These are phyloP conservation scores for Batillaria attramentaria DNA, from an alignment of 1,140 invertebrate genomes.

Conservation along the genomic window DNA sequence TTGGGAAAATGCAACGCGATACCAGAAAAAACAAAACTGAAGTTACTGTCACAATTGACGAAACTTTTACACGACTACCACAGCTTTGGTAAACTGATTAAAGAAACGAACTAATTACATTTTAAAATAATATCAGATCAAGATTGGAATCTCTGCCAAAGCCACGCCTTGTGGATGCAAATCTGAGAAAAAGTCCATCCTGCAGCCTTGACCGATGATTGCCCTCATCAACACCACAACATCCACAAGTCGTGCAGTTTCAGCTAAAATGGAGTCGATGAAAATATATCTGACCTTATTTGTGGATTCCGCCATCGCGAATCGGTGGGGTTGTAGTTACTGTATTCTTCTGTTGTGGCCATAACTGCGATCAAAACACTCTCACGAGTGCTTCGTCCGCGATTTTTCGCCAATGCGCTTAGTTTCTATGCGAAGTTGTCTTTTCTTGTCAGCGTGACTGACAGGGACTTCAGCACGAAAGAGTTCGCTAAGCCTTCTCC, in stretches of 20 bases:
- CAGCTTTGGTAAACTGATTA: no score
- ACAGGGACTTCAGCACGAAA: not conserved
- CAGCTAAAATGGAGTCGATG: not conserved
- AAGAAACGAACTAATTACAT: not conserved
- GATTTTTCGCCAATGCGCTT: conserved; percentile 1
- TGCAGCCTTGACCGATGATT: not conserved
- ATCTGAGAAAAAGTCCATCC: not conserved
- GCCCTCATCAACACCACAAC: no score
- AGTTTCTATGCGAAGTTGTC: conserved; percentile 18
- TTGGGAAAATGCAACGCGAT: no score
- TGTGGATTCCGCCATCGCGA: conserved; percentile 1
- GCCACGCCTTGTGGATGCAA: not conserved
- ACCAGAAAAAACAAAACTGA: no score
- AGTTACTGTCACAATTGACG: no score
- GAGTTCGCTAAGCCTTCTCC: not conserved
- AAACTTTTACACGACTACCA: no score
- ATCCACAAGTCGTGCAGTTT: no score
- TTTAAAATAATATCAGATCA: not conserved
- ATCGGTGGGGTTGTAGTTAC: conserved; percentile 12
- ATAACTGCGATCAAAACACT: not conserved
- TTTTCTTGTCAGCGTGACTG: not conserved
- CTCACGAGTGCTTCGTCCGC: conserved; percentile 15
- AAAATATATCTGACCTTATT: not conserved
- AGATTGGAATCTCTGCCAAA: not conserved
- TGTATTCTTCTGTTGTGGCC: not conserved